These are phyloP conservation scores for Coluber constrictor DNA, from an alignment of 2,797 vertebrate genomes.

Conservation along the genomic window DNA sequence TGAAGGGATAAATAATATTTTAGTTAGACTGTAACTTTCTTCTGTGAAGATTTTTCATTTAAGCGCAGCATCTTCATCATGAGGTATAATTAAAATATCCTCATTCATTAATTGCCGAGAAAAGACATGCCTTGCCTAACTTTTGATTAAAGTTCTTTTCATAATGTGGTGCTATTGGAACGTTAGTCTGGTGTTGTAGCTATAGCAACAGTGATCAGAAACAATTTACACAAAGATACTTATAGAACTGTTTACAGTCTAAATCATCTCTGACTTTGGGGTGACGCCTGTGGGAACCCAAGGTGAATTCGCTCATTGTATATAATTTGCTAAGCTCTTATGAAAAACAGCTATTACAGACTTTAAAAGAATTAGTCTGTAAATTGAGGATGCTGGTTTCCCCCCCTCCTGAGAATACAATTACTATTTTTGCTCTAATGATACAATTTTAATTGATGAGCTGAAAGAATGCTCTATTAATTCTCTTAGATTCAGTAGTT, in stretches of 20 bases:
- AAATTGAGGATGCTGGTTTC: neutral
- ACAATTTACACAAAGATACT: slow-evolving; percentile 8
- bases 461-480: neutral
- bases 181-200: slow-evolving; percentile 67
- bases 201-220: slow-evolving; percentile 67
- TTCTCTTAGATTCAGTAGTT: neutral
- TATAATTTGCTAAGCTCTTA: neutral
- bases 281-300: neutral
- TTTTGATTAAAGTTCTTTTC: slow-evolving; percentile 60
- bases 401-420: neutral
- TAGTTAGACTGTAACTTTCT: neutral
- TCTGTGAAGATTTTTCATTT: neutral
- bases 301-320: neutral
- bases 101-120: slow-evolving; percentile 49
- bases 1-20: neutral
- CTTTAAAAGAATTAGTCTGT: neutral
- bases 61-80: slow-evolving; percentile 1
- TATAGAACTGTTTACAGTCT: neutral
- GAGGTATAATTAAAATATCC: slow-evolving; percentile 23
- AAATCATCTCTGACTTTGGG: neutral
- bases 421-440: neutral
- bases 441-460: neutral
- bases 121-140: slow-evolving; percentile 42
- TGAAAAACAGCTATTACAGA: neutral
- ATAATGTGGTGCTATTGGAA: slow-evolving; percentile 62